Conservation (phyloP, 2,888 invertebrate genomes). For the Hylaea fasciaria region DNA sequence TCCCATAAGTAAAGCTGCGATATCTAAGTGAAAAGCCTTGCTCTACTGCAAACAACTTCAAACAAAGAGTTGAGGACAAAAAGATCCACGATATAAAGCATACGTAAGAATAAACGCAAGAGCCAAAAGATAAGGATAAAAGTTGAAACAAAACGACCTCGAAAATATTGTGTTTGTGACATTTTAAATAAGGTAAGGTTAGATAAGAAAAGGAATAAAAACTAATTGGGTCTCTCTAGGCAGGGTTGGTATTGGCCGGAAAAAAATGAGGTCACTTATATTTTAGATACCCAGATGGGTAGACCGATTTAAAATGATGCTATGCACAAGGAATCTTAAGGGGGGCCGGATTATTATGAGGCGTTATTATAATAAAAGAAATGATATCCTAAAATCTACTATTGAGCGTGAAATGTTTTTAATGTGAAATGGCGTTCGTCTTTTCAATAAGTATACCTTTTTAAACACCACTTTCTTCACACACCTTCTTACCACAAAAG, state of each 20-base stretch:
- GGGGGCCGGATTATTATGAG: too few relatives aligned
- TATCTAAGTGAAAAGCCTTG: conserved; percentile 24
- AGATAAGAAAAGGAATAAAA: conserved; percentile 16
- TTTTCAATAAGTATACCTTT: too few relatives aligned
- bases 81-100: conserved; percentile 33
- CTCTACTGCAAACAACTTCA: conserved; percentile 22
- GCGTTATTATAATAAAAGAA: too few relatives aligned
- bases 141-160: conserved; percentile 25
- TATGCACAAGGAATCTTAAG: too few relatives aligned
- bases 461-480: too few relatives aligned
- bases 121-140: conserved; percentile 25
- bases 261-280: background rate
- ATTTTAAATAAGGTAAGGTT: conserved; percentile 14
- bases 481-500: too few relatives aligned
- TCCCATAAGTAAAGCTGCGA: conserved; percentile 7
- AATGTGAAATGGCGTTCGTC: too few relatives aligned
- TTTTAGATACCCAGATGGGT: too few relatives aligned
- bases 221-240: conserved; percentile 22
- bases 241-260: background rate
- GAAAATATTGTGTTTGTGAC: conserved; percentile 15
- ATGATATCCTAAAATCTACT: too few relatives aligned
- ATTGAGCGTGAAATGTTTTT: too few relatives aligned
- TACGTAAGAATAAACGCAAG: conserved; percentile 22
- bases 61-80: conserved; percentile 33
- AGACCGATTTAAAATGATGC: too few relatives aligned